phyloP scores from a whole-genome alignment of 2,888 invertebrate species.

The Caenorhabditis wallacei region DNA sequence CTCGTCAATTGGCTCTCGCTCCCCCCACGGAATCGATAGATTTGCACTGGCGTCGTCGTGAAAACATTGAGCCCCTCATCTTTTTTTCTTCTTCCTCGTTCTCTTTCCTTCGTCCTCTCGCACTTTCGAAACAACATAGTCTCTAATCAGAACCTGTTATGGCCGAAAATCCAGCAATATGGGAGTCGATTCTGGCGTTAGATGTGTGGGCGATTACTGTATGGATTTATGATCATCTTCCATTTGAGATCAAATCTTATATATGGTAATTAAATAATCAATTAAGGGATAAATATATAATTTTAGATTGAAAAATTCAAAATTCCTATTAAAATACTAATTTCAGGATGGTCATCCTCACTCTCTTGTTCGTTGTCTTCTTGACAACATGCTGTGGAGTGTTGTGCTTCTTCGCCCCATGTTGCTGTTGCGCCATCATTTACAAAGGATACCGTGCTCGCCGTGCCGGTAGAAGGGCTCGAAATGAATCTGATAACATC shows the following conservation, averaged over 20 bases:
- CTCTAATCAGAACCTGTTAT: constrained; percentile 24
- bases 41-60: constrained; percentile 17
- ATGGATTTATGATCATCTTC: constrained; percentile 70
- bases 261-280: constrained; percentile 67
- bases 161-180: constrained; percentile 58
- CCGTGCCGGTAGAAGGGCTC: constrained; percentile 51
- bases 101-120: constrained; percentile 8
- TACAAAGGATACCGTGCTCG: constrained; percentile 64
- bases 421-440: constrained; percentile 72
- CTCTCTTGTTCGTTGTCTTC: constrained; percentile 69
- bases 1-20: constrained; percentile 11
- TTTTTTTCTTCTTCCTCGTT: constrained; percentile 15
- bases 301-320: not conserved
- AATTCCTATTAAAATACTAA: not conserved
- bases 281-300: not conserved
- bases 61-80: constrained; percentile 36
- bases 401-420: constrained; percentile 74
- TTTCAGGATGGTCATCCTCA: constrained; percentile 77
- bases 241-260: constrained; percentile 71
- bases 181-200: constrained; percentile 66
- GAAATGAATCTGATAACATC: constrained; percentile 41
- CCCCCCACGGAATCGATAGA: constrained; percentile 38
- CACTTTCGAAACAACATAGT: not conserved
- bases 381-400: constrained; percentile 73
- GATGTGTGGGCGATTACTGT: constrained; percentile 66